These are phyloP conservation scores for Cirrhinus molitorella DNA, from an alignment of 2,797 vertebrate genomes.

Conservation along the genomic window DNA sequence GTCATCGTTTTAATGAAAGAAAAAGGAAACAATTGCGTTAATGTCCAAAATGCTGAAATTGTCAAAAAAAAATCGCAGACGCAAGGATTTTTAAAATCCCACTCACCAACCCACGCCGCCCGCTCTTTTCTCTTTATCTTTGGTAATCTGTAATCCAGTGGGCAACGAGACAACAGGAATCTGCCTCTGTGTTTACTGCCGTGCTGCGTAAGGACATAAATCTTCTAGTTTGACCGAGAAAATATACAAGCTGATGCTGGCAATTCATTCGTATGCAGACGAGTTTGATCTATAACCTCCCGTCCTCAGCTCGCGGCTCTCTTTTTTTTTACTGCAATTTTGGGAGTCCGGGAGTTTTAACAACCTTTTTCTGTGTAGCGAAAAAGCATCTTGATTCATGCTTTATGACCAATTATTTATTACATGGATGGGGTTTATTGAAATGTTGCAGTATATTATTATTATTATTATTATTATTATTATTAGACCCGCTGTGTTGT, in stretches of 20 bases:
- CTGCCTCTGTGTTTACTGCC: slow-evolving; percentile 85
- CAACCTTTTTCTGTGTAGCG: neutral
- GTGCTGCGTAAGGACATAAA: slow-evolving; percentile 88
- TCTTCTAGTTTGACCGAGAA: slow-evolving; percentile 86
- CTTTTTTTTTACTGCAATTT: neutral
- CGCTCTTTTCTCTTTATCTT: slow-evolving; percentile 77
- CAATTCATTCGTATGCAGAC: slow-evolving; percentile 42
- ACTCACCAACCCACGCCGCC: slow-evolving; percentile 90
- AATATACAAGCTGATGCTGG: slow-evolving; percentile 74
- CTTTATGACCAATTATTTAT: neutral
- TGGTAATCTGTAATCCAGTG: slow-evolving; percentile 62
- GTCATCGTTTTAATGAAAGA: slow-evolving; percentile 86
- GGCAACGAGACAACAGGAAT: slow-evolving; percentile 64
- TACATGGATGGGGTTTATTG: neutral
- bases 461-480: neutral
- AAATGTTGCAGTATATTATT: slow-evolving; percentile 1
- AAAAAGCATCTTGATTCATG: neutral
- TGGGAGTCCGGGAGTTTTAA: neutral
- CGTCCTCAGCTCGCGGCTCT: neutral
- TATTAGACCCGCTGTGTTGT: neutral
- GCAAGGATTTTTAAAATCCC: slow-evolving; percentile 82
- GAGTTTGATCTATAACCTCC: slow-evolving; percentile 21
- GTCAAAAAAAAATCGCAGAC: slow-evolving; percentile 82
- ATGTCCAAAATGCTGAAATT: slow-evolving; percentile 81
- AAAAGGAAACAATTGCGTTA: slow-evolving; percentile 85